Conservation (phyloP, 1,140 invertebrate genomes). For the Ectropis grisescens region DNA sequence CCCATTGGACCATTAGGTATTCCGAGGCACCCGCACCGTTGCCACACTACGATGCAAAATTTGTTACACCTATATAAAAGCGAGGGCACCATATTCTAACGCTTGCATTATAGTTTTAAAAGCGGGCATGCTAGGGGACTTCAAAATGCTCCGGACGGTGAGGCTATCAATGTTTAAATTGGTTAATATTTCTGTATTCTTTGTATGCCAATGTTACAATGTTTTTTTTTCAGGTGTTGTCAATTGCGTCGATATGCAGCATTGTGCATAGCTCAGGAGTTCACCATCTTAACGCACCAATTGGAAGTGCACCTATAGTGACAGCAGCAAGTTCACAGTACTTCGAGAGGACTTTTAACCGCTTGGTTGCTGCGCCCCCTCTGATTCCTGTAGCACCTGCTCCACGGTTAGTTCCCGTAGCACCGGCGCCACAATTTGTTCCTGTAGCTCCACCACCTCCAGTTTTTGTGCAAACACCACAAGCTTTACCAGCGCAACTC, state of each 20-base stretch:
- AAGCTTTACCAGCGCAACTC: no score
- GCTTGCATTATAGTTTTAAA: slow-evolving; percentile 53
- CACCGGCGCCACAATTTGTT: slow-evolving; percentile 11
- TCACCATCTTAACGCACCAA: slow-evolving; percentile 13
- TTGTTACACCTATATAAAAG: slow-evolving; percentile 69
- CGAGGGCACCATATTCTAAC: slow-evolving; percentile 43
- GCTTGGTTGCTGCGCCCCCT: slow-evolving; percentile 44
- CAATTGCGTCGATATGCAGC: slow-evolving; percentile 26
- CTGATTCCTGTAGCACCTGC: no score
- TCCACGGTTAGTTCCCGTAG: slow-evolving; percentile 18
- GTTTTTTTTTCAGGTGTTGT: slow-evolving; percentile 37
- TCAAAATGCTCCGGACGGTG: slow-evolving; percentile 48
- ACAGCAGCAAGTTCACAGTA: slow-evolving; percentile 75
- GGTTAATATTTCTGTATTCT: no score
- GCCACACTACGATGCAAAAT: slow-evolving; percentile 64
- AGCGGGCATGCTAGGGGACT: slow-evolving; percentile 30
- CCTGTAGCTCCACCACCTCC: slow-evolving; percentile 4
- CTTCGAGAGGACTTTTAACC: slow-evolving; percentile 75
- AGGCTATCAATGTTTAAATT: no score
- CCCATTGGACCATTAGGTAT: slow-evolving; percentile 62
- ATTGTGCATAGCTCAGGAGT: slow-evolving; percentile 31
- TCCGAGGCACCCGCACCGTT: slow-evolving; percentile 47
- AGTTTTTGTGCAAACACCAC: not conserved
- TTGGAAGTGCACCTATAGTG: slow-evolving; percentile 59
- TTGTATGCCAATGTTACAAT: no score